These are phyloP conservation scores for Pteropus rufus DNA, from an alignment of 2,797 vertebrate species.

Conservation along the genomic window DNA sequence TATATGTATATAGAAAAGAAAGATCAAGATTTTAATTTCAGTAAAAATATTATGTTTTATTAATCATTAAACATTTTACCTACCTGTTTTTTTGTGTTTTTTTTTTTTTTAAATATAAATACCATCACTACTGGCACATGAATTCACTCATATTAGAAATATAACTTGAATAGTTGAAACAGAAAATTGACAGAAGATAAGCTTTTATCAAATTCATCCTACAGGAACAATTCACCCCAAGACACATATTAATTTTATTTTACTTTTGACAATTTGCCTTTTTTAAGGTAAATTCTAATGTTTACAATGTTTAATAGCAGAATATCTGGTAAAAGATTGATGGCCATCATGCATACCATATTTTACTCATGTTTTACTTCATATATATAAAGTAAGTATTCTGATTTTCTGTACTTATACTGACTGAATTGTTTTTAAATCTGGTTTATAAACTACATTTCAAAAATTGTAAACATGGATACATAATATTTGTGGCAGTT, in stretches of 20 bases:
- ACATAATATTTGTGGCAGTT: conserved; percentile 47
- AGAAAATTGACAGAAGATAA: not conserved
- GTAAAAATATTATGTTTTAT: not conserved
- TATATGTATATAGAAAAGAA: not conserved
- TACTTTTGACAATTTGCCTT: not conserved
- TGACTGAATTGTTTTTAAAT: not conserved
- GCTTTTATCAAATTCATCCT: not conserved
- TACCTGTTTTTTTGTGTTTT: not conserved
- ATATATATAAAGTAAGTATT: not conserved
- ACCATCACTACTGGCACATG: not conserved
- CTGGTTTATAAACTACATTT: conserved; percentile 8
- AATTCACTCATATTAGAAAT: not conserved
- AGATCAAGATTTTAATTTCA: not conserved
- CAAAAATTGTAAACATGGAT: conserved; percentile 20
- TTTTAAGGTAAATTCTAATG: not conserved
- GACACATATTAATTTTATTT: not conserved
- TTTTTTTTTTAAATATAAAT: not conserved
- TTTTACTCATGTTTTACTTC: conserved; percentile 12
- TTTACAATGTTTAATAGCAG: not conserved
- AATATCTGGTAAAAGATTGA: not conserved
- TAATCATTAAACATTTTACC: not conserved
- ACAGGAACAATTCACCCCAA: not conserved
- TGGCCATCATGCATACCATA: not conserved
- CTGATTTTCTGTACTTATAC: not conserved
- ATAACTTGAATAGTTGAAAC: not conserved